Conservation (phyloP, 2,888 invertebrate species). For the Autographa pulchrina region DNA sequence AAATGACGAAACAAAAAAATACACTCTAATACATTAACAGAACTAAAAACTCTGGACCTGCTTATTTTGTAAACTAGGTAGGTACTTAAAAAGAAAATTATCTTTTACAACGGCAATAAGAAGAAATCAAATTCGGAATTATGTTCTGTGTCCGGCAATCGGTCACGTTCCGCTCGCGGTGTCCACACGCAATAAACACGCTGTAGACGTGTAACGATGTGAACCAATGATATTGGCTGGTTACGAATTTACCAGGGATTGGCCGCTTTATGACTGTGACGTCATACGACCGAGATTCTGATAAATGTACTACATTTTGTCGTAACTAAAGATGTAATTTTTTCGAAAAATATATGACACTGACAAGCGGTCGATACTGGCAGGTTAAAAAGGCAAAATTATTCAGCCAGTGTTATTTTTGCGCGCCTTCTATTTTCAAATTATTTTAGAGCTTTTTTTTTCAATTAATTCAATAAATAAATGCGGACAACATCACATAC, state of each 20-base stretch:
- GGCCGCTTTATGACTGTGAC: constrained; percentile 14
- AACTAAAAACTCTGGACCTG: too few relatives aligned
- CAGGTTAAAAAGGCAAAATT: background rate
- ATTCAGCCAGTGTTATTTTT: background rate
- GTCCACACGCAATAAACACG: constrained; percentile 23
- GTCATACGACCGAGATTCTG: constrained; percentile 32
- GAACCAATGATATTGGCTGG: constrained; percentile 30
- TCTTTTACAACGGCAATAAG: background rate
- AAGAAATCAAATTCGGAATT: background rate
- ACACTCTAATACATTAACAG: too few relatives aligned
- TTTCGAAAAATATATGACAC: background rate
- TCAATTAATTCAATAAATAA: background rate
- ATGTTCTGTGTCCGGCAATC: background rate
- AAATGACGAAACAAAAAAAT: too few relatives aligned
- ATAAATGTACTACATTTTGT: background rate
- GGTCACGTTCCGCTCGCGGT: background rate
- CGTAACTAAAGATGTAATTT: constrained; percentile 5
- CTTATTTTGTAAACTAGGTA: too few relatives aligned
- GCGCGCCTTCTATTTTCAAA: background rate
- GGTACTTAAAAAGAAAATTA: background rate
- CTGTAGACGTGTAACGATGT: constrained; percentile 23
- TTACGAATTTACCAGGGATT: constrained; percentile 21
- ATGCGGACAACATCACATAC: too few relatives aligned
- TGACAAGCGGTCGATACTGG: background rate
- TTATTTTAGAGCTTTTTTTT: background rate